phyloP scores from a whole-genome alignment of 2,888 invertebrate species.

The Belgica antarctica region DNA sequence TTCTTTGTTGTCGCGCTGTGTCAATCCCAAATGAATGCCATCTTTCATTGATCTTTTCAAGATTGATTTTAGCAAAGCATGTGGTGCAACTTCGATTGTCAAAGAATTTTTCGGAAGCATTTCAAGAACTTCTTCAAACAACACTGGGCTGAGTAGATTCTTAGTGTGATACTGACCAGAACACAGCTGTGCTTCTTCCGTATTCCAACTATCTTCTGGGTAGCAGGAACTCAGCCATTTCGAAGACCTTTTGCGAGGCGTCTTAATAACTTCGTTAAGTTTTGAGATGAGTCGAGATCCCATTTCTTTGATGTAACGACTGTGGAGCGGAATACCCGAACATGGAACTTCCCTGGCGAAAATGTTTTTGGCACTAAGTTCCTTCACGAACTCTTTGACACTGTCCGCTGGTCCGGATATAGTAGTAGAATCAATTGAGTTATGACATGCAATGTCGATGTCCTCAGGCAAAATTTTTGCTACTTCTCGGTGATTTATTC shows the following conservation, averaged over 20 bases:
- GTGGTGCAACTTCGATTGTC: slow-evolving; percentile 69
- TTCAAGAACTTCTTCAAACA: slow-evolving; percentile 63
- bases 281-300: slow-evolving; percentile 67
- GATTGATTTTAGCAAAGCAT: slow-evolving; percentile 66
- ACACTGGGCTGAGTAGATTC: slow-evolving; percentile 65
- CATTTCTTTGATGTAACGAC: slow-evolving; percentile 69
- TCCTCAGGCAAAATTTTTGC: slow-evolving; percentile 47
- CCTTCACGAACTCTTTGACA: slow-evolving; percentile 64
- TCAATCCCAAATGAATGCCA: slow-evolving; percentile 61
- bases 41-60: slow-evolving; percentile 61
- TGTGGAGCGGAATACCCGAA: slow-evolving; percentile 87
- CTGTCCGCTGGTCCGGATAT: slow-evolving; percentile 79
- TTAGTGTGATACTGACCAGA: slow-evolving; percentile 89
- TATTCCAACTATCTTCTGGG: slow-evolving; percentile 68
- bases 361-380: slow-evolving; percentile 67
- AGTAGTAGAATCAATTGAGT: slow-evolving; percentile 59
- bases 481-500: slow-evolving; percentile 67
- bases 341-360: slow-evolving; percentile 82
- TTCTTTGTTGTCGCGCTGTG: slow-evolving; percentile 60
- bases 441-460: slow-evolving; percentile 57
- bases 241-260: slow-evolving; percentile 65
- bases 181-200: slow-evolving; percentile 60
- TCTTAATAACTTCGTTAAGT: slow-evolving; percentile 63
- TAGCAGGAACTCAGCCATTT: slow-evolving; percentile 87
- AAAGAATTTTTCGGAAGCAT: slow-evolving; percentile 64